Evolutionary conservation across 1,140 invertebrate species (phyloP), one percentile per base, ranked within the genome.

Genomic region (Hyles vespertilio): DNA sequence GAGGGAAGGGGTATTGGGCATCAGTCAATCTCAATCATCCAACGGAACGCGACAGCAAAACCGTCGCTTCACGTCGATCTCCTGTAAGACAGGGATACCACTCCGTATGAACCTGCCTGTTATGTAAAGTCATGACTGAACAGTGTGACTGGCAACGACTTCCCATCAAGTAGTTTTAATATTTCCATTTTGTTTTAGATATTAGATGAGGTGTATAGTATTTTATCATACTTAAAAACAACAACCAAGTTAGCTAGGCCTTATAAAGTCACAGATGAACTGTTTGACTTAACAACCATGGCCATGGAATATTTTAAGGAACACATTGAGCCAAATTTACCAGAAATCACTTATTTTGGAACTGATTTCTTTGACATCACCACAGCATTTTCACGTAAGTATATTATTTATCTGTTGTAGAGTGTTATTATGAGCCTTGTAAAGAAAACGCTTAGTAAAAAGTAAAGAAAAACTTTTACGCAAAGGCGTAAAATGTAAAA

Each of bases 291-390:
- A 52, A 96, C 95, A 34, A 96, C 96, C 32, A 97, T 97, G 96
- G 96, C 96, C 32, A 96, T 97, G 95, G 96, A 97, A 84, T 97
- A 96, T 86, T 97, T 97, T 73, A 96, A 96, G 81, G 96, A 97
- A 86, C 94, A 94, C 65, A 96, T 97, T 76, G 96, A 97, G 82
- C 94, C 95, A 40, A 94, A 93, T 61, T 89, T 97, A 65, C 96
- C 96, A 33, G 95, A 96, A 84, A 95, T 97, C 63, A 94, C 94
- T 22, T 96, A 95, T 83, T 96, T 96, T 87, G 94, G 94, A 62
- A 92, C 95, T 33, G 95, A 96, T 78, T 96, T 96, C 81, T 90
- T 95, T 65, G 93, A 94, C 81, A 92, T 94, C 57, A 92, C 93
- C 58, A 91, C 91, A 61, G 92, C 91, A 59, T 93, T 93, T 86